Conservation (phyloP, 2,797 vertebrate species). For the Anguilla anguilla region DNA sequence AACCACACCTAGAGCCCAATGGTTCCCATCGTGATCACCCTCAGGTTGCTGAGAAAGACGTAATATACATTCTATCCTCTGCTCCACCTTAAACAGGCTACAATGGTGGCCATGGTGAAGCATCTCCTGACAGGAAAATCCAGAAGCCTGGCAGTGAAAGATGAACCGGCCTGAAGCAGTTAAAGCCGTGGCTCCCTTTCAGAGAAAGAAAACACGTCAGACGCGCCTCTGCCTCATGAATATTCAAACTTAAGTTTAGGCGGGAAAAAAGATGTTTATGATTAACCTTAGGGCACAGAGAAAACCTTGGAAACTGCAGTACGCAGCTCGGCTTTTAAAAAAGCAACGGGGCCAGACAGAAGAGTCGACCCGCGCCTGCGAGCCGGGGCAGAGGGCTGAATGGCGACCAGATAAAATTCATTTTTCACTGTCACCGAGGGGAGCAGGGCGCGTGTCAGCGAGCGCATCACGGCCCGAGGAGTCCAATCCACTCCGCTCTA, state of each 20-base stretch:
- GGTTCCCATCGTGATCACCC: neutral
- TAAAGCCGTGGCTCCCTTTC: neutral
- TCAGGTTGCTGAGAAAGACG: neutral
- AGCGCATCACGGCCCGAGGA: conserved; percentile 53
- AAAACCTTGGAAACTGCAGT: neutral
- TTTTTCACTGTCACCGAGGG: conserved; percentile 11
- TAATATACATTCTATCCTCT: neutral
- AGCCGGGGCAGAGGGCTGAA: neutral
- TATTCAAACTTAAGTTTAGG: neutral
- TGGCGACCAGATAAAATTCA: conserved; percentile 13
- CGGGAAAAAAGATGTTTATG: neutral
- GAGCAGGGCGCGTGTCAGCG: conserved; percentile 45
- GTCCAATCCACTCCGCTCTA: conserved; percentile 54
- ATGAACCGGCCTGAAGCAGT: neutral
- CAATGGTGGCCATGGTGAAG: neutral
- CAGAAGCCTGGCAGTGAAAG: neutral
- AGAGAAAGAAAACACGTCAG: neutral
- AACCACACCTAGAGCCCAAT: neutral
- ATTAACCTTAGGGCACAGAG: conserved; percentile 13
- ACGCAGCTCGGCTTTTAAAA: neutral
- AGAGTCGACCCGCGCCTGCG: neutral
- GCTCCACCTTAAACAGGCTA: neutral
- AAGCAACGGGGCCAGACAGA: neutral
- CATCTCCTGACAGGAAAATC: neutral
- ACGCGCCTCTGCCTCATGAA: neutral